phyloP scores from a whole-genome alignment of 2,797 vertebrate species.

The Tenualosa thibaudeaui region DNA sequence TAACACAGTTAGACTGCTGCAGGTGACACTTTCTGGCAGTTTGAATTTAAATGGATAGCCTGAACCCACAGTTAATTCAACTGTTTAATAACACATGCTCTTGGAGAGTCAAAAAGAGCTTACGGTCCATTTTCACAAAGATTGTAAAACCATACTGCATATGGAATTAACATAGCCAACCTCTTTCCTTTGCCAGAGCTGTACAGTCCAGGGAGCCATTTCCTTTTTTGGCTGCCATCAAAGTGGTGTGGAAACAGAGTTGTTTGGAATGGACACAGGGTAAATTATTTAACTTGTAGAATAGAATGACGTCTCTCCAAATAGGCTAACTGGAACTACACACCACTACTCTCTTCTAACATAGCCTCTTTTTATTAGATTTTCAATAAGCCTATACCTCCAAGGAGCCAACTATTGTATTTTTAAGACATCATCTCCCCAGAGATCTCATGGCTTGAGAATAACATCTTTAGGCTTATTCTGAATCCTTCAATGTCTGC shows the following conservation, averaged over 20 bases:
- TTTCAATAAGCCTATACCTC: not conserved
- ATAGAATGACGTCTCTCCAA: constrained; percentile 22
- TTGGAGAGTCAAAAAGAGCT: not conserved
- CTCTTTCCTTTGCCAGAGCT: constrained; percentile 30
- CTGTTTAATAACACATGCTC: not conserved
- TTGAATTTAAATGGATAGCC: not conserved
- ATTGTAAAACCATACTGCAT: constrained; percentile 30
- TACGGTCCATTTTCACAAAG: constrained; percentile 9
- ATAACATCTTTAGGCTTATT: not conserved
- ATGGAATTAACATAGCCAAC: constrained; percentile 38
- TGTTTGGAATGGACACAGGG: constrained; percentile 35
- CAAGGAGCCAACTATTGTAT: not conserved
- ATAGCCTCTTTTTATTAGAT: not conserved
- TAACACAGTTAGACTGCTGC: not conserved
- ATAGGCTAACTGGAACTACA: not conserved
- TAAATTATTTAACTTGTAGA: constrained; percentile 35
- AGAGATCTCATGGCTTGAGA: not conserved
- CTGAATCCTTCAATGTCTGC: not conserved
- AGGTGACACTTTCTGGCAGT: not conserved
- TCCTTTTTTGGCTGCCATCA: constrained; percentile 36
- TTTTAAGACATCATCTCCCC: not conserved
- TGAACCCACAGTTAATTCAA: not conserved
- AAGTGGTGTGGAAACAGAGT: constrained; percentile 29
- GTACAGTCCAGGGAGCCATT: constrained; percentile 39
- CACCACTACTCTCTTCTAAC: not conserved